Base-by-base conservation (phyloP, 1,140 invertebrate genomes). In the Drosophila saltans region DNA sequence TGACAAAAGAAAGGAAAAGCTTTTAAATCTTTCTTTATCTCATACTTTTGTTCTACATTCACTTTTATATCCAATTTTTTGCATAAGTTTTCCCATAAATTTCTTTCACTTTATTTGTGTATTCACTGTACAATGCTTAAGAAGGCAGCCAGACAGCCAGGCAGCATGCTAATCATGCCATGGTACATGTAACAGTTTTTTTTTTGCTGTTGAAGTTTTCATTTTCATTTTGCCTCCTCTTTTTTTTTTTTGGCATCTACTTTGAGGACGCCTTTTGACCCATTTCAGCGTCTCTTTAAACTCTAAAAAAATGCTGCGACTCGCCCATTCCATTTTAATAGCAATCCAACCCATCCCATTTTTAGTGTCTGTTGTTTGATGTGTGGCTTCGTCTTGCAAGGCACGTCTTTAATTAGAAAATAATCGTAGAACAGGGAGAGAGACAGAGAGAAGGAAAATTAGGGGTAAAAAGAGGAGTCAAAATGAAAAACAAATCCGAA, bases 341-440 rank as follows among this genome's bases (percentile, higher is more conserved):
- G 24, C 24, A 52, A 52, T 52, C 45, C 24, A 52, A 6, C 45
- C 45, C 45, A 2, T 16, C 21, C 21, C 45, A 1, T 52, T 24
- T 11, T 11, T 11, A 52, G 45, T 21, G 41, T 69, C 40, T 59
- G 30, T 43, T 48, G 56, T 39, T 33, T 9, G 39, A 26, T 26
- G 30, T 57, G 70, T 58, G 41, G 56, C 28, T 71, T 71, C 57
- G 45, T 60, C n/a, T 75, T 72, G 68, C 80, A 66, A 41, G 78
- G 80, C 80, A 81, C 70, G 84, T 89, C 85, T 89, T 89, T 89
- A 89, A 89, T 89, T 89, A 89, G 84, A 89, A 89, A 89, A 89
- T 89, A 89, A 89, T 89, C 89, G 84, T 80, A 80, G 73, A 76
- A 83, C 45, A 62, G 56, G 52, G 48, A 57, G 33, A 7, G 33